Evolutionary conservation across 2,888 invertebrate genomes (phyloP).

Genomic region (Caradrina kadenii): DNA sequence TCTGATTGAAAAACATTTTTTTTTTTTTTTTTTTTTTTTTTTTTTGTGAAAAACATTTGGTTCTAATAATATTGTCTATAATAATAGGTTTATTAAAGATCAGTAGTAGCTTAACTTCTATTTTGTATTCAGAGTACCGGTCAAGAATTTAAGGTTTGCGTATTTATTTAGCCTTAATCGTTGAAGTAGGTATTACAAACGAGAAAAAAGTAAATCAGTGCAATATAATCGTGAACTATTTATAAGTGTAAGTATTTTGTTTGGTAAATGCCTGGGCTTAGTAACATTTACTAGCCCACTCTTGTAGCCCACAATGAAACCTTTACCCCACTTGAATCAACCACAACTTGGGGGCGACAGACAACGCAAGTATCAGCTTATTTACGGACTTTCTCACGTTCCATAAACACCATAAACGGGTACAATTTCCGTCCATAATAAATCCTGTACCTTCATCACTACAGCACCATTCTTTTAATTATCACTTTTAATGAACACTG

Average conservation of each 20-base stretch:
- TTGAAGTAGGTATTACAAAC: background rate
- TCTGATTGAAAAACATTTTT: background rate
- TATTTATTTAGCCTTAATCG: background rate
- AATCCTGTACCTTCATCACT: slow-evolving; percentile 44
- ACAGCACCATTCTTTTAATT: slow-evolving; percentile 67
- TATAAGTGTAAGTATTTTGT: background rate
- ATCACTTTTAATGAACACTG: slow-evolving; percentile 72
- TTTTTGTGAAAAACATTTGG: too few relatives aligned
- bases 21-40: too few relatives aligned
- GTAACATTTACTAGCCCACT: slow-evolving; percentile 2
- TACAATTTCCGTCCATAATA: slow-evolving; percentile 31
- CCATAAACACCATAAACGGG: slow-evolving; percentile 36
- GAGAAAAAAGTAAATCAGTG: slow-evolving; percentile 8
- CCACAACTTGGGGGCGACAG: slow-evolving; percentile 33
- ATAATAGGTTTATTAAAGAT: background rate
- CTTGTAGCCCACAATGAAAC: slow-evolving; percentile 20
- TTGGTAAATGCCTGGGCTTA: background rate
- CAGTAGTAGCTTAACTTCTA: slow-evolving; percentile 3
- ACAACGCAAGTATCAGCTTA: slow-evolving; percentile 43
- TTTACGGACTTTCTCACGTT: slow-evolving; percentile 47
- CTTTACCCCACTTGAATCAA: slow-evolving; percentile 38
- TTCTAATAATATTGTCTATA: slow-evolving; percentile 6
- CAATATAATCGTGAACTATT: slow-evolving; percentile 7
- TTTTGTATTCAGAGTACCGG: slow-evolving; percentile 3
- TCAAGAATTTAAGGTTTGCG: slow-evolving; percentile 10